Conservation (phyloP, 2,113 vertebrate genomes). For the Saccopteryx leptura region DNA sequence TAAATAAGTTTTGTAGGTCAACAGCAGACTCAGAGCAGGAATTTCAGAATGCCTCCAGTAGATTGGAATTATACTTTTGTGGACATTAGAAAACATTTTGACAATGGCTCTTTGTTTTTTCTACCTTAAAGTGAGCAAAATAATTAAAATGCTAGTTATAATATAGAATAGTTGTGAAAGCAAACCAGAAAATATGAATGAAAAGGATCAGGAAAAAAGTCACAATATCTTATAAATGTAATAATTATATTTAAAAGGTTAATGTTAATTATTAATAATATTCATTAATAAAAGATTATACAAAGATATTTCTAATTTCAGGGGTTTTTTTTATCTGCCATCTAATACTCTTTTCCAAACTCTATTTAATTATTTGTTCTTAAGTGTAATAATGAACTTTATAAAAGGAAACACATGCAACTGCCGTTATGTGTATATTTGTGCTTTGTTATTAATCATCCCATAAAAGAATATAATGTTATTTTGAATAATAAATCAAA, state of each 20-base stretch:
- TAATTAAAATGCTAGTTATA: conserved; percentile 10
- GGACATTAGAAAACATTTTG: not conserved
- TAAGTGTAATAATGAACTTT: not conserved
- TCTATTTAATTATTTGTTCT: not conserved
- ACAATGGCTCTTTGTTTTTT: not conserved
- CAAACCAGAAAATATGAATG: not conserved
- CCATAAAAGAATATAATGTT: not conserved
- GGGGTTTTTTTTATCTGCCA: not conserved
- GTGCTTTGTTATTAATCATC: conserved; percentile 6
- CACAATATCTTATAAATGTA: not conserved
- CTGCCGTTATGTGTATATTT: not conserved
- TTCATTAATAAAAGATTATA: not conserved
- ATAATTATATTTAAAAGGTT: not conserved
- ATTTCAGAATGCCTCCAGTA: not conserved
- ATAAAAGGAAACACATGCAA: not conserved
- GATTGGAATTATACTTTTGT: not conserved
- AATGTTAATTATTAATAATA: not conserved
- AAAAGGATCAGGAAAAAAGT: not conserved
- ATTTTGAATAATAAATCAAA: conserved; percentile 36
- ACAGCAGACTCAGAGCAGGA: not conserved
- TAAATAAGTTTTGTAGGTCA: conserved; percentile 25
- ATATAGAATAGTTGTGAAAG: not conserved
- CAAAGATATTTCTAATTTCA: not conserved
- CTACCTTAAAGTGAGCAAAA: not conserved
- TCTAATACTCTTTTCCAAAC: not conserved